phyloP scores from a whole-genome alignment of 2,797 vertebrate species.

The Danio aesculapii region DNA sequence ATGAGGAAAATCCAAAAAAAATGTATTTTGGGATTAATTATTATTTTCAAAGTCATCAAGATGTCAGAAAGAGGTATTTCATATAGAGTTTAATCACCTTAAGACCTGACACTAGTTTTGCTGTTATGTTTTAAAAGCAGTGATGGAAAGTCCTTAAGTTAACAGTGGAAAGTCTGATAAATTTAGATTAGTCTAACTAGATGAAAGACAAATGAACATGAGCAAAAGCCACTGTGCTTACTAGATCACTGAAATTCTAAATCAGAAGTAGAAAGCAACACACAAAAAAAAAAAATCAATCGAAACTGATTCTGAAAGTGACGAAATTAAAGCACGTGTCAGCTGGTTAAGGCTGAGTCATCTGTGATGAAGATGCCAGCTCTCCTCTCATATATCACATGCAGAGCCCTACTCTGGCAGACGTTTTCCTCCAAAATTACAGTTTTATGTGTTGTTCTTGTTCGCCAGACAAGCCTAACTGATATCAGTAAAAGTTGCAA shows the following conservation, averaged over 20 bases:
- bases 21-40: no score
- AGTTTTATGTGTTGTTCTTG: conserved; percentile 7
- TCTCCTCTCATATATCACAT: conserved; percentile 7
- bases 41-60: not conserved
- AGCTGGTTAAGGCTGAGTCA: conserved; percentile 1
- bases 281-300: not conserved
- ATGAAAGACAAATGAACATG: not conserved
- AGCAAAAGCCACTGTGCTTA: not conserved
- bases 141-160: not conserved
- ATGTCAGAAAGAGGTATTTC: not conserved
- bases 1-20: no score
- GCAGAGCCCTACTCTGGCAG: not conserved
- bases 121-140: not conserved
- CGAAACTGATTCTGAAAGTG: conserved; percentile 10
- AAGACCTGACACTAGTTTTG: not conserved
- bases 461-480: not conserved
- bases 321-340: not conserved
- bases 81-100: not conserved
- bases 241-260: not conserved
- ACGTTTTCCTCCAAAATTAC: not conserved
- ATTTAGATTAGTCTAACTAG: not conserved
- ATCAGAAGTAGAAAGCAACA: not conserved
- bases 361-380: conserved; percentile 1
- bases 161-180: not conserved
- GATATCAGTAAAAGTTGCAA: not conserved